Evolutionary conservation across 2,797 vertebrate species (phyloP).

Genomic region (Vespertilio murinus): DNA sequence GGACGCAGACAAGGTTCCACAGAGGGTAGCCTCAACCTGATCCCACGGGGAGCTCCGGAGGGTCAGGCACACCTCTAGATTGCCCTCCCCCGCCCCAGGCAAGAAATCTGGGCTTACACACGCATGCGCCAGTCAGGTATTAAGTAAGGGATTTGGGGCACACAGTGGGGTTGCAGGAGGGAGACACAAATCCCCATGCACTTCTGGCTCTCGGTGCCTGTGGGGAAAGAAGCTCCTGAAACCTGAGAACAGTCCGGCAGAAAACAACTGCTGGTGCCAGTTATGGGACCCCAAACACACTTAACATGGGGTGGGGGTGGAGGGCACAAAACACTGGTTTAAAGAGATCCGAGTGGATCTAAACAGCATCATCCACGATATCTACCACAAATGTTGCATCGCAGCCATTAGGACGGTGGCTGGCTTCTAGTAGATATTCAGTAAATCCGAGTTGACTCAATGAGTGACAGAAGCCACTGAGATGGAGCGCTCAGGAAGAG

Average conservation of each 20-base stretch:
- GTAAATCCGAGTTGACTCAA: neutral
- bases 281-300: neutral
- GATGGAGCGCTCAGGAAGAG: neutral
- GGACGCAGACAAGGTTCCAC: neutral
- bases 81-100: neutral
- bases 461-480: neutral
- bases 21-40: neutral
- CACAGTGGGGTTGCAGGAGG: neutral
- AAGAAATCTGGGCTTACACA: neutral
- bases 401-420: rapidly evolving
- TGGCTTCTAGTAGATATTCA: neutral
- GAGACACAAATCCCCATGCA: neutral
- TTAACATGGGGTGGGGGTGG: neutral
- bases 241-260: neutral
- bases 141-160: neutral
- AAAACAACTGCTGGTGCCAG: neutral
- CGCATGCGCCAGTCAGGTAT: neutral
- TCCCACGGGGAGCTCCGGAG: neutral
- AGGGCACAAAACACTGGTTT: neutral
- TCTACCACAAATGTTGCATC: rapidly evolving
- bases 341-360: neutral
- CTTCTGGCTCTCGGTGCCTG: neutral
- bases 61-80: neutral
- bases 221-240: neutral
- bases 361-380: neutral